Evolutionary conservation across 2,888 invertebrate species (phyloP).

Genomic region (Heliconius hortense): DNA sequence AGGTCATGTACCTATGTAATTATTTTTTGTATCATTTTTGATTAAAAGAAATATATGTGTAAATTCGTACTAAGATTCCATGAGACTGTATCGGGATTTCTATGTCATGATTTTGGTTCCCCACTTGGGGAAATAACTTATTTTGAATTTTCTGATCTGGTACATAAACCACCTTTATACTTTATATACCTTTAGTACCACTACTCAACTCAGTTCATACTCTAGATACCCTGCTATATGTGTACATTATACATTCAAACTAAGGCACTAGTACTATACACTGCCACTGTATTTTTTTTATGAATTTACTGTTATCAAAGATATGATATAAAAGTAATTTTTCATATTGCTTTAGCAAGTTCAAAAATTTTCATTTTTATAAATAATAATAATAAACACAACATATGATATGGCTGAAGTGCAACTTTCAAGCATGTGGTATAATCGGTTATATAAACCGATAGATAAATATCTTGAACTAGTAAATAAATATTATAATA

Average conservation of each 20-base stretch:
- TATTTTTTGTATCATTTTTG: too few species aligned
- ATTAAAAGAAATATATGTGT: too few species aligned
- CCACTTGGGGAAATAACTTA: too few species aligned
- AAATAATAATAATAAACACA: background rate
- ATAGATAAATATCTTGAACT: background rate
- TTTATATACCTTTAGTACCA: background rate
- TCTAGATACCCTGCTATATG: background rate
- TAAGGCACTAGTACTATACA: background rate
- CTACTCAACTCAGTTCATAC: background rate
- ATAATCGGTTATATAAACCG: background rate
- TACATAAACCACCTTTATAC: too few species aligned
- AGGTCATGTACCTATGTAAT: too few species aligned
- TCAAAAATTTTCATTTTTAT: background rate
- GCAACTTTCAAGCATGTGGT: background rate
- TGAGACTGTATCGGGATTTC: too few species aligned
- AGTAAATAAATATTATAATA: background rate
- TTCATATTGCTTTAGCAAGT: background rate
- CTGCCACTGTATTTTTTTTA: background rate
- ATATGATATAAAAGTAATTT: background rate
- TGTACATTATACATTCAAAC: background rate
- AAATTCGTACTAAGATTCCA: too few species aligned
- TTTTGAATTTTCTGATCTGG: background rate
- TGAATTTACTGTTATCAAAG: background rate
- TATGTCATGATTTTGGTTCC: too few species aligned
- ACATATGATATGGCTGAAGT: slow-evolving; percentile 10